phyloP scores from a whole-genome alignment of 2,888 invertebrate species.

The Sicus ferrugineus region DNA sequence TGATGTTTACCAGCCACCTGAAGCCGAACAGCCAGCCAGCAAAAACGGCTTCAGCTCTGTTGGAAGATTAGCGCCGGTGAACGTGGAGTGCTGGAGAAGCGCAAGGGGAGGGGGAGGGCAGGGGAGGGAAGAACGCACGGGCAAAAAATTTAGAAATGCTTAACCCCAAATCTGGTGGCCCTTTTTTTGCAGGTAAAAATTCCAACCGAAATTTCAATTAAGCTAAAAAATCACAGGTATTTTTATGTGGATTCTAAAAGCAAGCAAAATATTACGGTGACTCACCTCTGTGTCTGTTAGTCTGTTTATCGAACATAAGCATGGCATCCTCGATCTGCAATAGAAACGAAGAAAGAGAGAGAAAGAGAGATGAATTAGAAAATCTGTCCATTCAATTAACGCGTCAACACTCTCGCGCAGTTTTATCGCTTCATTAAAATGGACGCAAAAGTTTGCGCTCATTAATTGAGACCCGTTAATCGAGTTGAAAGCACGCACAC shows the following conservation, averaged over 20 bases:
- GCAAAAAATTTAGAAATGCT: background rate
- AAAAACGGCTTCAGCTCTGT: background rate
- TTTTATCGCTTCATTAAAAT: background rate
- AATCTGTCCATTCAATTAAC: background rate
- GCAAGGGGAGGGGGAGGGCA: background rate
- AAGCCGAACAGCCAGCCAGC: background rate
- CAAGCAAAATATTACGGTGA: slow-evolving; percentile 41
- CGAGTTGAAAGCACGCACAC: background rate
- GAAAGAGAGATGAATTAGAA: slow-evolving; percentile 23
- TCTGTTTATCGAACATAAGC: slow-evolving; percentile 99
- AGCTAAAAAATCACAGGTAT: too few species aligned
- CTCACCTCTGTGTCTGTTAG: slow-evolving; percentile 99
- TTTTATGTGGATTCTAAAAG: background rate
- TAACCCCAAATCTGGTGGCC: background rate
- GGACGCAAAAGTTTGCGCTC: background rate
- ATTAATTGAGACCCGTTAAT: background rate
- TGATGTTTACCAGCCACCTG: slow-evolving; percentile 26
- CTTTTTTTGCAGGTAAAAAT: background rate
- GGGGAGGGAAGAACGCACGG: background rate
- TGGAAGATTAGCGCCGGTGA: background rate
- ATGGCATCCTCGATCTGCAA: slow-evolving; percentile 99
- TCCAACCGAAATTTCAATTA: background rate
- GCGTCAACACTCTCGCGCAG: background rate
- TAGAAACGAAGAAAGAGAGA: slow-evolving; percentile 72
- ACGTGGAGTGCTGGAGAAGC: background rate